Base-by-base conservation (phyloP, 2,113 vertebrate genomes). In the Egretta garzetta region DNA sequence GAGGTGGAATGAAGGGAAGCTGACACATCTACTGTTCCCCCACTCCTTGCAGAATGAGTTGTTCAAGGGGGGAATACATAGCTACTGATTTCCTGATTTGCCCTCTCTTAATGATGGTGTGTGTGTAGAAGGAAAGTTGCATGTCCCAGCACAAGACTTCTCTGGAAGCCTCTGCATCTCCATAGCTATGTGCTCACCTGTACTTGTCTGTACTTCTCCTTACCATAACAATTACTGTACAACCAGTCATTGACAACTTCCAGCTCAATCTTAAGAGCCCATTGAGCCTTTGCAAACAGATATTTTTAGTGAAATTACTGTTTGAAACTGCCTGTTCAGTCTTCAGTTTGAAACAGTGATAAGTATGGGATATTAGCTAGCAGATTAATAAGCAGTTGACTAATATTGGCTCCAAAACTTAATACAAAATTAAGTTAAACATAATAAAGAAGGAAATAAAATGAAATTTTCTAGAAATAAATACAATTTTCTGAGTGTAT, bases 121-220 rank as follows among this genome's bases (percentile, higher is more conserved):
- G 11, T 18, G 9, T 6, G 8, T 16, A 56, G 50, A 70, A 91
- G 28, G 22, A 27, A 12, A 18, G 12, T 6, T 49, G 6, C 7
- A 2, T 14, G 16, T 70, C 23, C 39, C 5, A 43, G 3, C 5
- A 21, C 3, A 4, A 83, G 20, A 52, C 0, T 1, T 55, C 8
- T 80, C 33, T 59, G 47, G 43, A 88, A 76, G 32, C 9, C 13
- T 27, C 17, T 50, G 28, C 7, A 35, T 66, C 55, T 58, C 59
- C 35, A 21, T 18, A 56, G 32, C 10, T 43, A 7, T 56, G 13
- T 39, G 39, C 35, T 73, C 53, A 35, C 6, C 6, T 33, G 14
- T 18, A 45, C 41, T 43, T 71, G 27, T 33, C 60, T 90, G 6
- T 63, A 43, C 6, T 73, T 43, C 35, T 33, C 18, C 8, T 63